These are phyloP conservation scores for Poecilus cupreus DNA, from an alignment of 2,888 invertebrate genomes.

Conservation along the genomic window DNA sequence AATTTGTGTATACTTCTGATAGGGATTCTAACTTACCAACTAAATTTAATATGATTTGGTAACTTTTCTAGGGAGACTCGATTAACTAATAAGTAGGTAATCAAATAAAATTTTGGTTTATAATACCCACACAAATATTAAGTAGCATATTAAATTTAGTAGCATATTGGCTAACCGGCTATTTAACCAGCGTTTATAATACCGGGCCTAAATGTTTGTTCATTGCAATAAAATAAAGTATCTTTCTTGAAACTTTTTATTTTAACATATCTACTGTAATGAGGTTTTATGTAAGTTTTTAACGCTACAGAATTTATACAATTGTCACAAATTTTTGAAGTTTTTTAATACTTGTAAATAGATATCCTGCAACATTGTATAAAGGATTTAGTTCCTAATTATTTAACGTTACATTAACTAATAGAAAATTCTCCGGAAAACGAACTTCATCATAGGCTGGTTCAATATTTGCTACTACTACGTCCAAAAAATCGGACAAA, in stretches of 20 bases:
- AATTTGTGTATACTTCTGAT: no score
- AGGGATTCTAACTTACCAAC: no score
- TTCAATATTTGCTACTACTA: no score
- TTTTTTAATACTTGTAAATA: background rate
- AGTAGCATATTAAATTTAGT: no score
- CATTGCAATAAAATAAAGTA: background rate
- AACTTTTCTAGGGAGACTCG: no score
- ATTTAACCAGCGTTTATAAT: no score
- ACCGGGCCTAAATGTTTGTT: background rate
- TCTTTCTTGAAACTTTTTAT: background rate
- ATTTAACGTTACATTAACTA: background rate
- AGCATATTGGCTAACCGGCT: no score
- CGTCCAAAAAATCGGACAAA: no score
- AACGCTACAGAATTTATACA: background rate
- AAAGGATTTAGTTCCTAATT: background rate
- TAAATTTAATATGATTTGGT: no score
- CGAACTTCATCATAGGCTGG: background rate
- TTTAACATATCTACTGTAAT: background rate
- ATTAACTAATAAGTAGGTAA: no score
- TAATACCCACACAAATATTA: no score
- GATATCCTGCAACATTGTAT: background rate
- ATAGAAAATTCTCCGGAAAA: background rate
- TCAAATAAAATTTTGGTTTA: no score
- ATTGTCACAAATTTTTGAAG: conserved; percentile 1
- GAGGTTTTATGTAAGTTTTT: background rate